These are phyloP conservation scores for Myzus persicae DNA, from an alignment of 1,140 invertebrate genomes.

Conservation along the genomic window DNA sequence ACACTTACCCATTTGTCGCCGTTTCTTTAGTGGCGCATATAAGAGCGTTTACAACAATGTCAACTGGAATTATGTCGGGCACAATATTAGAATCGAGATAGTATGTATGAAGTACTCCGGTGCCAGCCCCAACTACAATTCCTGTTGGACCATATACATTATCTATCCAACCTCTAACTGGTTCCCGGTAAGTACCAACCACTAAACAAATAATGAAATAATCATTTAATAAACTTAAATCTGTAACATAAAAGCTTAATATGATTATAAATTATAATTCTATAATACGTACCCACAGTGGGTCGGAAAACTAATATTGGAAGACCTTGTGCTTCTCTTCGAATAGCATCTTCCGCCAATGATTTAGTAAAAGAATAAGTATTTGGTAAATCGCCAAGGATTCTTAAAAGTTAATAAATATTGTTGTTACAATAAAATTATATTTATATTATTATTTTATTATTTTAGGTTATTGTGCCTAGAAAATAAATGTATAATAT, in stretches of 20 bases:
- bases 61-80: slow-evolving; percentile 88
- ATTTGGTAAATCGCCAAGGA: slow-evolving; percentile 71
- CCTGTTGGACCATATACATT: slow-evolving; percentile 85
- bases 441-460: no score
- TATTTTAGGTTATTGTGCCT: neutral
- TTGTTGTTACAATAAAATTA: neutral
- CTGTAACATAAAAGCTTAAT: neutral
- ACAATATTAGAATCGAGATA: slow-evolving; percentile 63
- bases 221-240: neutral
- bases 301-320: slow-evolving; percentile 70
- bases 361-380: slow-evolving; percentile 77
- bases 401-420: slow-evolving; percentile 62
- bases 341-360: slow-evolving; percentile 70
- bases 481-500: neutral
- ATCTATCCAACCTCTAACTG: slow-evolving; percentile 81
- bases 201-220: slow-evolving; percentile 67
- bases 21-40: slow-evolving; percentile 72
- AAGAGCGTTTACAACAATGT: slow-evolving; percentile 83
- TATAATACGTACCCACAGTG: slow-evolving; percentile 66
- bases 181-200: slow-evolving; percentile 82
- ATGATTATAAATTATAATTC: neutral
- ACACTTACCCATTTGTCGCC: slow-evolving; percentile 45
- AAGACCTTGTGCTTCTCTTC: slow-evolving; percentile 67
- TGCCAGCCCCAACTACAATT: slow-evolving; percentile 68
- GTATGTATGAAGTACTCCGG: slow-evolving; percentile 75